Evolutionary conservation across 2,113 vertebrate species (phyloP), one percentile per base, ranked within the genome.

Genomic region (Raja brachyura): DNA sequence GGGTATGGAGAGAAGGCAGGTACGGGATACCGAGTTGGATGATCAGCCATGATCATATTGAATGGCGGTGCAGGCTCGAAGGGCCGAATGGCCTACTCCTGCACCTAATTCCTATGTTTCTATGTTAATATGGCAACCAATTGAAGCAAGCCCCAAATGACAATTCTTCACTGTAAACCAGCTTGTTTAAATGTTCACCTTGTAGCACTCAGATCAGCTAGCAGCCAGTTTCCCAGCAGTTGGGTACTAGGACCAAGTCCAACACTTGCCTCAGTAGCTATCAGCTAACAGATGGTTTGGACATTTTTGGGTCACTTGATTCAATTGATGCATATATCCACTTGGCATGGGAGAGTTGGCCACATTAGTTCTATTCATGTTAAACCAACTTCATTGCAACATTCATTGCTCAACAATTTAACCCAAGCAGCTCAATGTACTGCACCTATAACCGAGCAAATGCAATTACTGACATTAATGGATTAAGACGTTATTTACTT

Each of bases 291-390:
- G 9, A n/a, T 5, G 22, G 22, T 54, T 85, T 28, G 9, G 81
- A 85, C 54, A 9, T 85, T 59, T 56, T 28, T 61, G 8, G 56
- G 16, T 48, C 48, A 48, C 6, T 6, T 7, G 16, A 20, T 31
- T 78, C 39, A 81, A 54, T 81, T 83, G 48, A 83, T 83, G 79
- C 39, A 56, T 83, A 25, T 85, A 85, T 28, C 54, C 33, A 81
- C 4, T 81, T 20, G 1, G 5, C 18, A 54, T 14, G 16, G 16
- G 39, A 20, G 28, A 85, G 54, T 28, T 61, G 56, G 13, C 54
- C 25, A 61, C 25, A 4, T 61, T 85, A 25, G 22, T 14, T 31
- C 56, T 63, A 61, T 4, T 7, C 56, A 63, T 31, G 28, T 61
- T 61, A 63, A 63, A 8, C 14, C 56, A 8, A 31, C 59, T 86